Evolutionary conservation across 1,140 invertebrate genomes (phyloP), one percentile per base, ranked within the genome.

Genomic region (Drosophila kurseongensis): DNA sequence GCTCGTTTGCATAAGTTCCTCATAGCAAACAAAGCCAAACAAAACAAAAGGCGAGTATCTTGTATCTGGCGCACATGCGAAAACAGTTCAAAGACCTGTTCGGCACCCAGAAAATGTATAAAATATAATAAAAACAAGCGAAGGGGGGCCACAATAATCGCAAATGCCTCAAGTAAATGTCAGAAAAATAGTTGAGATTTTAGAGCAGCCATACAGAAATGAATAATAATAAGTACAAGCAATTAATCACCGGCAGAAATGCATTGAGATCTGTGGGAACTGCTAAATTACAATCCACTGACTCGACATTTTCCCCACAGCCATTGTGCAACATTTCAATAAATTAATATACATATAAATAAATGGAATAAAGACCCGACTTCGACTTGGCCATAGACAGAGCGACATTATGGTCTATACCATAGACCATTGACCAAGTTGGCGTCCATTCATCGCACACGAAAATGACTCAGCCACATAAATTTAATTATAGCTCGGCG

Each of bases 31-130:
- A 57, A 55, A 56, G 54, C 14, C 62, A 51, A 76, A 59, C 44
- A 61, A 59, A 78, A 48, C 66, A 57, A 72, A 60, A 63, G 36
- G 10, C 40, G 35, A 18, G 67, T 77, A 55, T 78, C 76, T 80
- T 74, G 81, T 85, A 84, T 85, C 78, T 85, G 82, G 82, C 82
- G 78, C 82, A 86, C 74, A 85, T 86, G 78, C 82, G 75, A 86
- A 86, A 82, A 71, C 82, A 85, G 82, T 85, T 85, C 82, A 85
- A 88, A 85, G 82, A 85, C 82, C 82, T 88, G 82, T 86, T 78
- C 75, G 63, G 77, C 76, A 63, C 45, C 65, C 51, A 80, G 52
- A 65, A 75, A 65, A 44, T 65, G 47, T 66, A 71, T n/a, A 45
- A 65, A 52, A 54, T 58, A 41, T 32, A 48, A 57, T 36, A 40